These are phyloP conservation scores for Pegea sp. DNA, from an alignment of 23 tunicate genomes.

Conservation along the genomic window DNA sequence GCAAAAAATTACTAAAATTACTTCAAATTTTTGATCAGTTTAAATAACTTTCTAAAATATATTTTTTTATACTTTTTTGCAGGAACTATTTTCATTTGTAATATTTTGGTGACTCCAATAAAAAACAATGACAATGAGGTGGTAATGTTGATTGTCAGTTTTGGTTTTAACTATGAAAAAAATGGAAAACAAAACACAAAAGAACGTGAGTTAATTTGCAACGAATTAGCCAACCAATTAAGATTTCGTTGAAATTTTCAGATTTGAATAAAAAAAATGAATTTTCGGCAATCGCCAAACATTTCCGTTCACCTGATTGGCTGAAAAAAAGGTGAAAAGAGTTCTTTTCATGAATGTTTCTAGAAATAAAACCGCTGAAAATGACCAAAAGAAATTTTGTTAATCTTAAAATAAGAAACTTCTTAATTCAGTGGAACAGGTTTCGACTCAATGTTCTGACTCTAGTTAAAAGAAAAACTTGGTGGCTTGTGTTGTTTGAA, in stretches of 20 bases:
- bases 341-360: too few relatives aligned
- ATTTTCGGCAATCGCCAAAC: not conserved
- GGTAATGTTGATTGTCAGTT: conserved; percentile 9
- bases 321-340: not conserved
- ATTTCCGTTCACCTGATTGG: not conserved
- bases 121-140: conserved; percentile 11
- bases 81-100: conserved; percentile 20
- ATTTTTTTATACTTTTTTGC: too few relatives aligned
- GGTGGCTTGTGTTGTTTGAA: too few relatives aligned
- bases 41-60: too few relatives aligned
- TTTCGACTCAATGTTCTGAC: too few relatives aligned
- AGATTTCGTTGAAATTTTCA: not conserved
- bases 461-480: too few relatives aligned
- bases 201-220: not conserved
- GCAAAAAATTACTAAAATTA: too few relatives aligned
- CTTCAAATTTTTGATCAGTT: too few relatives aligned
- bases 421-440: too few relatives aligned
- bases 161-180: not conserved
- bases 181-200: not conserved
- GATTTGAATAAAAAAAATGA: not conserved
- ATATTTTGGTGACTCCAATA: conserved; percentile 19
- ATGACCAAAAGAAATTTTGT: too few relatives aligned
- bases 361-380: too few relatives aligned
- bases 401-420: too few relatives aligned
- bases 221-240: not conserved